These are phyloP conservation scores for Spondyliosoma cantharus DNA, from an alignment of 2,797 vertebrate species.

Conservation along the genomic window DNA sequence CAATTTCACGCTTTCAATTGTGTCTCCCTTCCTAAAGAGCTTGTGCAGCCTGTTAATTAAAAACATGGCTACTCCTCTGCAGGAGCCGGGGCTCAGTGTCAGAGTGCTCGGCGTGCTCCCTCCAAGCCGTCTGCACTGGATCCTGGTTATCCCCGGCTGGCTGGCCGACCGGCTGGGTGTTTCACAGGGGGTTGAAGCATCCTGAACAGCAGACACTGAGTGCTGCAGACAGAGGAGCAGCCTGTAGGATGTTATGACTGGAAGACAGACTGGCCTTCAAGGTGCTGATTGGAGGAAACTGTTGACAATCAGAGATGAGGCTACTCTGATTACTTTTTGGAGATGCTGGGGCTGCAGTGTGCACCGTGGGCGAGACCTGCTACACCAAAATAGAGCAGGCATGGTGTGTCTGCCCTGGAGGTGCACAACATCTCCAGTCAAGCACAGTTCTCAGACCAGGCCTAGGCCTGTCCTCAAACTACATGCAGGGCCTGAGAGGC, in stretches of 20 bases:
- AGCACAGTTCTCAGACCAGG: conserved; percentile 55
- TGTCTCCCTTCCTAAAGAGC: conserved; percentile 51
- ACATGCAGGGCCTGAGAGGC: conserved; percentile 36
- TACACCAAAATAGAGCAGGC: conserved; percentile 40
- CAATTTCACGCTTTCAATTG: conserved; percentile 31
- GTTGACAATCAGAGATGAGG: background rate
- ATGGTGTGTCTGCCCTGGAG: conserved; percentile 49
- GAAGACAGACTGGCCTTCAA: conserved; percentile 14
- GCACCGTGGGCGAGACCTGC: conserved; percentile 23
- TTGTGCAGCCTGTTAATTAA: conserved; percentile 61
- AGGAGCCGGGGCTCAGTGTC: conserved; percentile 28
- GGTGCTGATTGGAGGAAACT: conserved; percentile 5
- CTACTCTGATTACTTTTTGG: background rate
- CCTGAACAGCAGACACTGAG: conserved; percentile 29
- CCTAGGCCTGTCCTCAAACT: conserved; percentile 52
- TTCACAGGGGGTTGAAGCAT: conserved; percentile 70
- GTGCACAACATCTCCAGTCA: conserved; percentile 58
- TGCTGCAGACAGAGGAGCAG: conserved; percentile 38
- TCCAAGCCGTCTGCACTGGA: conserved; percentile 59
- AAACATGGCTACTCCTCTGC: conserved; percentile 51
- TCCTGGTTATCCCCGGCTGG: conserved; percentile 51
- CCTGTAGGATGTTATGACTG: conserved; percentile 33
- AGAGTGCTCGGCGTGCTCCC: conserved; percentile 9
- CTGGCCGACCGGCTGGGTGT: conserved; percentile 28
- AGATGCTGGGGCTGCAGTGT: conserved; percentile 17